phyloP scores from a whole-genome alignment of 2,888 invertebrate species.

The Agrotis puta region DNA sequence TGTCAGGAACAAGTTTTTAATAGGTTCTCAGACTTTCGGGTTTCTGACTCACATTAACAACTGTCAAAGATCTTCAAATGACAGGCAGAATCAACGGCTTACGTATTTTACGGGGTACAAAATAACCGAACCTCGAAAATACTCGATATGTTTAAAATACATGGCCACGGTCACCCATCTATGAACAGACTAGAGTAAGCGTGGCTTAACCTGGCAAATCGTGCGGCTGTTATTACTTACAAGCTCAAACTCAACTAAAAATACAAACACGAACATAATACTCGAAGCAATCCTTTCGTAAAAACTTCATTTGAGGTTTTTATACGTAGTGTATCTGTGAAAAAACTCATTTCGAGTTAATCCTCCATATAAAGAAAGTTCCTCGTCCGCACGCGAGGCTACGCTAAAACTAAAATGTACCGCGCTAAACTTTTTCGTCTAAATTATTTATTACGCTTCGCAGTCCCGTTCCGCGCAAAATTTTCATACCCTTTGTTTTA shows the following conservation, averaged over 20 bases:
- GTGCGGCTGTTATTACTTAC: too few relatives aligned
- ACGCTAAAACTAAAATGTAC: slow-evolving; percentile 68
- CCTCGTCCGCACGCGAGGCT: slow-evolving; percentile 65
- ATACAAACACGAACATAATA: slow-evolving; percentile 16
- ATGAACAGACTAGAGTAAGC: too few relatives aligned
- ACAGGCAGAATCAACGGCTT: too few relatives aligned
- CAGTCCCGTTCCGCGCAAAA: slow-evolving; percentile 42
- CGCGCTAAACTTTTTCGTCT: slow-evolving; percentile 70
- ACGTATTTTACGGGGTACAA: too few relatives aligned
- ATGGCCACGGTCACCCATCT: too few relatives aligned
- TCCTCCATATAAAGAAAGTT: slow-evolving; percentile 78
- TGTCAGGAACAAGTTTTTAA: too few relatives aligned
- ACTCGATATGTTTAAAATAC: too few relatives aligned
- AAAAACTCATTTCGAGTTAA: slow-evolving; percentile 82
- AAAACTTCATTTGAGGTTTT: slow-evolving; percentile 64
- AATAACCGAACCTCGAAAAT: too few relatives aligned
- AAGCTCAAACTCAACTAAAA: slow-evolving; percentile 2
- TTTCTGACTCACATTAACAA: too few relatives aligned
- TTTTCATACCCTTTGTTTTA: slow-evolving; percentile 59
- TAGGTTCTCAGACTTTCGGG: too few relatives aligned
- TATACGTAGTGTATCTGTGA: slow-evolving; percentile 65
- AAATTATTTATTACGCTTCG: slow-evolving; percentile 72
- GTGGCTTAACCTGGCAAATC: too few relatives aligned
- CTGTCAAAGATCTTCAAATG: too few relatives aligned
- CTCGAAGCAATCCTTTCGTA: slow-evolving; percentile 56